A percentile compares a stretch with the other conserved stretches of the same genome.
Evolutionary conservation across 2,113 vertebrate species (phyloP).

Genomic region (Fulica atra): DNA sequence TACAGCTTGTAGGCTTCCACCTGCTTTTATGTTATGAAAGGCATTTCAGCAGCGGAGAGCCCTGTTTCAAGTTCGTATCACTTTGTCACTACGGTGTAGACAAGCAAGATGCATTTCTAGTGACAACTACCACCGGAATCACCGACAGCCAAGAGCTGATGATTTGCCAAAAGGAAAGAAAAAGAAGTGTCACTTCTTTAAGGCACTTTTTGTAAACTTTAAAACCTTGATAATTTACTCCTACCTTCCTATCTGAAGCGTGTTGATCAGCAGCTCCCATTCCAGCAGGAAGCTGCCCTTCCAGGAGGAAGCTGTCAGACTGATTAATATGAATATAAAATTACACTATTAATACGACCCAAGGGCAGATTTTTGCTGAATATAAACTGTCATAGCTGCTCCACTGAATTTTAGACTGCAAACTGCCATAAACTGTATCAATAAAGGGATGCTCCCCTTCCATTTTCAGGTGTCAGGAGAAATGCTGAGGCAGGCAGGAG

Average conservation of each 20-base stretch:
- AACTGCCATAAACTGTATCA: not conserved
- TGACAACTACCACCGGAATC: not conserved
- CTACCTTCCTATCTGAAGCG: not conserved
- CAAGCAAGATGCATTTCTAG: not conserved
- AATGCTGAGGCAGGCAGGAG: not conserved
- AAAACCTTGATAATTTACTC: not conserved
- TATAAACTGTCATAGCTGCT: not conserved
- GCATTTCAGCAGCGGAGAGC: not conserved
- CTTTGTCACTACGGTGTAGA: not conserved
- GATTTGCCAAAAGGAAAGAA: not conserved
- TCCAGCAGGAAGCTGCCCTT: not conserved
- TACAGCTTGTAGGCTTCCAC: too few relatives aligned
- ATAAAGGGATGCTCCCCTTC: not conserved
- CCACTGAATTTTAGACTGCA: not conserved
- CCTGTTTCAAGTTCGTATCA: rapidly evolving
- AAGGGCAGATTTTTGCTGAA: slow-evolving; percentile 24
- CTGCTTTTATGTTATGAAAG: not conserved
- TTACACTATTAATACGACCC: not conserved
- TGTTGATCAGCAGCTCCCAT: not conserved
- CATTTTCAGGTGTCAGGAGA: not conserved
- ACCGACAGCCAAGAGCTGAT: not conserved
- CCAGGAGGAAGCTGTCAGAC: slow-evolving; percentile 9
- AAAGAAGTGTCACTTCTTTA: not conserved
- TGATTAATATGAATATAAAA: not conserved
- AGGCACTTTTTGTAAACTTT: not conserved